Percentiles rank a stretch among this genome's conserved stretches.
Conservation (phyloP, 2,797 vertebrate species). For the Crocodylus rhombifer region DNA sequence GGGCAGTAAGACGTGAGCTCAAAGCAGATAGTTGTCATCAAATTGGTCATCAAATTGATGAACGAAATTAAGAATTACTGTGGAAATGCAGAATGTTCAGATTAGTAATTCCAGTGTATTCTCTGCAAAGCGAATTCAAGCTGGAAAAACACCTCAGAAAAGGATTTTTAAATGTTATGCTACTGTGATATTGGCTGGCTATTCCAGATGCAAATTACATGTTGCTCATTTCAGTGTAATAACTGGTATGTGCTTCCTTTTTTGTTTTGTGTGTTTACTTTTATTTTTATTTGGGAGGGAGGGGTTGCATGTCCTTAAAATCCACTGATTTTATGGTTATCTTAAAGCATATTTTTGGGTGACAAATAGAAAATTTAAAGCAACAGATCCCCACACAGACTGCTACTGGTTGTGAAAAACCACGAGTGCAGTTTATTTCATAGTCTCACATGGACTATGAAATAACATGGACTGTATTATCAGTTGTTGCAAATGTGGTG, state of each 20-base stretch:
- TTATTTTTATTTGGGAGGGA: background rate
- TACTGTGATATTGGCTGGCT: background rate
- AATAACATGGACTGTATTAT: slow-evolving; percentile 5
- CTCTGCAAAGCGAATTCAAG: background rate
- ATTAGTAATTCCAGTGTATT: background rate
- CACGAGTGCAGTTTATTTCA: too few species aligned
- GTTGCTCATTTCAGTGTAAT: background rate
- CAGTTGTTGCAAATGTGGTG: slow-evolving; percentile 26
- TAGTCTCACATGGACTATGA: background rate
- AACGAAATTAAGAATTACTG: slow-evolving; percentile 28
- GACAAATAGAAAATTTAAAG: too few species aligned
- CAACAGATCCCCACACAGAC: too few species aligned
- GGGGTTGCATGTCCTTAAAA: too few species aligned
- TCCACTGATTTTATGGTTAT: too few species aligned
- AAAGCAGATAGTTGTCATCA: slow-evolving; percentile 58
- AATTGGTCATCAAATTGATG: slow-evolving; percentile 37
- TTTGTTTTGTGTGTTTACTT: background rate
- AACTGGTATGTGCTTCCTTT: background rate
- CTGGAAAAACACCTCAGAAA: background rate
- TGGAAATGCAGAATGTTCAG: slow-evolving; percentile 41
- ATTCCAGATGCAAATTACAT: background rate
- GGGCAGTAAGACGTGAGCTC: background rate
- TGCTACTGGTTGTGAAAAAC: too few species aligned
- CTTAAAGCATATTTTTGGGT: too few species aligned
- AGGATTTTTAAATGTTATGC: background rate